Percentiles rank a stretch among this genome's conserved stretches.
phyloP scores from a whole-genome alignment of 2,113 vertebrate species.

The Chamaea fasciata region DNA sequence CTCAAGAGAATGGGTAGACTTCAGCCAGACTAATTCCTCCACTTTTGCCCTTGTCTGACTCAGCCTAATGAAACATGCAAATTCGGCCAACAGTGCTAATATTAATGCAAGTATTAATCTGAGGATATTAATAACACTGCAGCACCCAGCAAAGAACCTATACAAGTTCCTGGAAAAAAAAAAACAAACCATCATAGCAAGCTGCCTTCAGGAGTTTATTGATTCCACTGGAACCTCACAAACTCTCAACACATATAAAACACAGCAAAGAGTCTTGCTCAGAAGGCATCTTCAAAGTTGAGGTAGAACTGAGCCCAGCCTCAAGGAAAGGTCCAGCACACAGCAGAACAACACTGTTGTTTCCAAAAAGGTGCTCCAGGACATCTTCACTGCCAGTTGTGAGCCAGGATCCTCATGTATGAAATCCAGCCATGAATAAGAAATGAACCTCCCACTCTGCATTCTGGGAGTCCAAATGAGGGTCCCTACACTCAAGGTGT shows the following conservation, averaged over 20 bases:
- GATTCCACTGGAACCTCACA: not conserved
- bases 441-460: not conserved
- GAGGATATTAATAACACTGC: not conserved
- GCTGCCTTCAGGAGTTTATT: not conserved
- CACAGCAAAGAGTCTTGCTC: not conserved
- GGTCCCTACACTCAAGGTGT: not conserved
- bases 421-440: not conserved
- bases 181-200: not conserved
- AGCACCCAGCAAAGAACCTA: not conserved
- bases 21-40: not conserved
- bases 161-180: not conserved
- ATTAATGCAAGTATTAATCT: not conserved
- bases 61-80: not conserved
- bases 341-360: not conserved
- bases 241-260: not conserved
- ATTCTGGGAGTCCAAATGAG: not conserved
- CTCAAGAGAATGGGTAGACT: not conserved
- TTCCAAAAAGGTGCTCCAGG: not conserved
- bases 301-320: not conserved
- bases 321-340: not conserved
- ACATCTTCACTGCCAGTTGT: not conserved
- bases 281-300: not conserved
- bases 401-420: not conserved
- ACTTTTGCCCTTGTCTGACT: not conserved
- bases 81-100: not conserved